Percentiles rank a stretch among this genome's conserved stretches.
Evolutionary conservation across 2,797 vertebrate genomes (phyloP).

Genomic region (Capromys pilorides): DNA sequence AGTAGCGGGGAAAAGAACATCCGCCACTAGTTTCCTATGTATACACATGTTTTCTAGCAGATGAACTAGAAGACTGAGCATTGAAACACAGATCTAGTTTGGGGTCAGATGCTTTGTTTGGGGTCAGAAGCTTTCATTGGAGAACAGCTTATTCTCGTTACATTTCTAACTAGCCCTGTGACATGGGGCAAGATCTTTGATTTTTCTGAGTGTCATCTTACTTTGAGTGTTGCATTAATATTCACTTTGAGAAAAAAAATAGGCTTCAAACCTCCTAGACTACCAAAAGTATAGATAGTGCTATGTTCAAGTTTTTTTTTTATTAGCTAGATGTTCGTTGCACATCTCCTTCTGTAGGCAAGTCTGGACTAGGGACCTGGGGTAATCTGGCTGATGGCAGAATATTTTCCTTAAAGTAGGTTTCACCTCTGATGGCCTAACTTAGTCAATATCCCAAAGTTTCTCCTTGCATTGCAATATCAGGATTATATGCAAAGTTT

Average conservation of each 20-base stretch:
- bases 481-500: not conserved
- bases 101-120: constrained; percentile 38
- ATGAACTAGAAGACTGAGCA: constrained; percentile 26
- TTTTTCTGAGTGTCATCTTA: constrained; percentile 1
- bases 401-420: not conserved
- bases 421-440: not conserved
- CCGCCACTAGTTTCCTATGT: constrained; percentile 26
- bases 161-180: not conserved
- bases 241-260: not conserved
- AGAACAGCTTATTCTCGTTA: constrained; percentile 11
- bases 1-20: not conserved
- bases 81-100: not conserved
- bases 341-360: not conserved
- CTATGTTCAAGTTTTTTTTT: not conserved
- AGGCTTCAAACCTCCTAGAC: not conserved
- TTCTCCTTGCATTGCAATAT: not conserved
- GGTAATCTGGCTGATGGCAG: not conserved
- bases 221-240: constrained; percentile 10
- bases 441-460: not conserved
- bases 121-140: constrained; percentile 11
- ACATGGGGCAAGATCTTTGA: not conserved
- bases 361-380: not conserved
- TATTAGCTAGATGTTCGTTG: not conserved
- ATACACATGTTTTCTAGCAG: constrained; percentile 20
- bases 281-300: not conserved